Evolutionary conservation across 2,888 invertebrate species (phyloP).

Genomic region (Mythimna impura): DNA sequence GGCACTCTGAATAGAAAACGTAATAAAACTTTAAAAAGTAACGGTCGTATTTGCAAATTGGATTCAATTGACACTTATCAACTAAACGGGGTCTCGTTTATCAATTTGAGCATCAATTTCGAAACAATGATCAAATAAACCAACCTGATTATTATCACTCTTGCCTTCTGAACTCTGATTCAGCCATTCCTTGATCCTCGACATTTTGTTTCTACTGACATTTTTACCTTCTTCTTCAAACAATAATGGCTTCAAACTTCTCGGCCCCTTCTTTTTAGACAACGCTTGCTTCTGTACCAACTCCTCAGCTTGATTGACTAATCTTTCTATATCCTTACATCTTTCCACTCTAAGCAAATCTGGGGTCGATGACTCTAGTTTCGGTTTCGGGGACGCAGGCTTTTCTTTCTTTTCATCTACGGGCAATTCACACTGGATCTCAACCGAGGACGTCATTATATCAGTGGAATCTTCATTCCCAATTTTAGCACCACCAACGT

Average conservation of each 20-base stretch:
- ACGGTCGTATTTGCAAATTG: slow-evolving; percentile 17
- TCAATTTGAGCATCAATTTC: slow-evolving; percentile 1
- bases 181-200: slow-evolving; percentile 93
- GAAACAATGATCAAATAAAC: slow-evolving; percentile 22
- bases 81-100: not conserved
- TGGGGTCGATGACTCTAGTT: slow-evolving; percentile 84
- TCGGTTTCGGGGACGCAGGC: slow-evolving; percentile 78
- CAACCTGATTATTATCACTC: slow-evolving; percentile 84
- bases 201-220: slow-evolving; percentile 91
- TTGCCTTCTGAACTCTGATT: slow-evolving; percentile 89
- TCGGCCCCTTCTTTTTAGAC: slow-evolving; percentile 86
- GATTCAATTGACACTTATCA: slow-evolving; percentile 18
- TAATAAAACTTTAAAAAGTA: slow-evolving; percentile 1
- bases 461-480: slow-evolving; percentile 87
- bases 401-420: slow-evolving; percentile 80
- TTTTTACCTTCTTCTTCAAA: slow-evolving; percentile 88
- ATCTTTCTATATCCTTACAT: slow-evolving; percentile 92
- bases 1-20: not conserved
- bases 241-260: slow-evolving; percentile 88
- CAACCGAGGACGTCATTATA: slow-evolving; percentile 88
- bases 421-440: slow-evolving; percentile 86
- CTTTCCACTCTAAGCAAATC: slow-evolving; percentile 87
- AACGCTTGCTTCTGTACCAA: slow-evolving; percentile 92
- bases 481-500: slow-evolving; percentile 87
- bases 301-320: slow-evolving; percentile 95